Conservation (phyloP, 2,113 vertebrate species). For the Serilophus lunatus region DNA sequence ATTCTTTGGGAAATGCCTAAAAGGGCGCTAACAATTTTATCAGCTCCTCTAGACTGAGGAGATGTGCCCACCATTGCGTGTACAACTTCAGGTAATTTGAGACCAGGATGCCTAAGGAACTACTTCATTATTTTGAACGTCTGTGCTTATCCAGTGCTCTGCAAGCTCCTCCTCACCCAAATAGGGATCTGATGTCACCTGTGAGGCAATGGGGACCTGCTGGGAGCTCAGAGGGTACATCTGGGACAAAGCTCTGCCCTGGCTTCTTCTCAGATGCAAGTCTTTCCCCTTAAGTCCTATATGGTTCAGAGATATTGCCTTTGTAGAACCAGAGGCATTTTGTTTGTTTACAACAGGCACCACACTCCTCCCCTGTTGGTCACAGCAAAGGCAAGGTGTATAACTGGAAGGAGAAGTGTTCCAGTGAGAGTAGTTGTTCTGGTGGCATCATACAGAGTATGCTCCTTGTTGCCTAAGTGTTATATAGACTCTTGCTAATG, state of each 20-base stretch:
- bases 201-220: accelerated
- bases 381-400: background rate
- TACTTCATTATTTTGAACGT: background rate
- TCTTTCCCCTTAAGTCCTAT: background rate
- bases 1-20: background rate
- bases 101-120: background rate
- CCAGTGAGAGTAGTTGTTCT: background rate
- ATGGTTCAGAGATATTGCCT: background rate
- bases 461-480: background rate
- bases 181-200: background rate
- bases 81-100: background rate
- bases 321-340: background rate
- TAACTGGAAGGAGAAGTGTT: background rate
- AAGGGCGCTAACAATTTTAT: background rate
- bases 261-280: background rate
- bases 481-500: background rate
- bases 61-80: background rate
- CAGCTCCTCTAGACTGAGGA: background rate
- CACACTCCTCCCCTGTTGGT: background rate
- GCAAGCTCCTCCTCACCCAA: background rate
- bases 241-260: background rate
- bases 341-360: background rate
- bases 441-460: background rate
- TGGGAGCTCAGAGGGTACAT: background rate
- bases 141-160: accelerated